Base-by-base conservation (phyloP, 1,140 invertebrate genomes). In the Danaus plexippus region DNA sequence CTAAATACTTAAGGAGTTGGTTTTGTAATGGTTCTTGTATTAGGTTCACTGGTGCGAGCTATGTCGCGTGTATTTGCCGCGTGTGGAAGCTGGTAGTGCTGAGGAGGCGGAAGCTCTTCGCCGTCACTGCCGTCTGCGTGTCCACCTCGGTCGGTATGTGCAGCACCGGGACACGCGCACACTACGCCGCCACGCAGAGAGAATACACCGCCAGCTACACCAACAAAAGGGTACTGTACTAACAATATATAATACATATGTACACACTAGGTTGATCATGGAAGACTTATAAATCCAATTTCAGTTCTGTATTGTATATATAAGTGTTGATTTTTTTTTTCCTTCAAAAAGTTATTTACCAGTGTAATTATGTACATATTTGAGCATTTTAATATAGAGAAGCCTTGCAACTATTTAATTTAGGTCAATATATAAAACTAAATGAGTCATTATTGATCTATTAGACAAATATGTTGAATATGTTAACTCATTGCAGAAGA, bases 101-200 rank as follows among this genome's bases (percentile, higher is more conserved):
- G 91, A 92, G 57, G 84, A 87, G 56, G 89, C 93, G 62, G 84
- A 89, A 50, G 90, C 89, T 18, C 77, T 92, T 50, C 89, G 91
- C 15, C 87, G 91, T 51, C 93, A 94, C 88, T 94, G 93, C 71
- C 89, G 91, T 43, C 88, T 90, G 67, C 90, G 92, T 52, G 89
- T 88, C 63, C 93, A 94, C 77, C 88, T 94, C 11, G 91, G 91
- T 76, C 89, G 91, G 64, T 94, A 93, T 71, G 89, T 94, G 52
- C 89, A 92, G 22, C 90, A 92, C 68, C 92, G 92, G 61, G 92
- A 94, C 67, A 92, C 93, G 68, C 90, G 91, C 69, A 91, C 91
- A 49, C 77, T 92, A 53, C 89, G 91, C 59, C 89, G 89, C 48
- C 89, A 92, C 71, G 92, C 91, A 32, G 91, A 94, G 77, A 88